Evolutionary conservation across 2,888 invertebrate species (phyloP).

Genomic region (Nomada lathburiana): DNA sequence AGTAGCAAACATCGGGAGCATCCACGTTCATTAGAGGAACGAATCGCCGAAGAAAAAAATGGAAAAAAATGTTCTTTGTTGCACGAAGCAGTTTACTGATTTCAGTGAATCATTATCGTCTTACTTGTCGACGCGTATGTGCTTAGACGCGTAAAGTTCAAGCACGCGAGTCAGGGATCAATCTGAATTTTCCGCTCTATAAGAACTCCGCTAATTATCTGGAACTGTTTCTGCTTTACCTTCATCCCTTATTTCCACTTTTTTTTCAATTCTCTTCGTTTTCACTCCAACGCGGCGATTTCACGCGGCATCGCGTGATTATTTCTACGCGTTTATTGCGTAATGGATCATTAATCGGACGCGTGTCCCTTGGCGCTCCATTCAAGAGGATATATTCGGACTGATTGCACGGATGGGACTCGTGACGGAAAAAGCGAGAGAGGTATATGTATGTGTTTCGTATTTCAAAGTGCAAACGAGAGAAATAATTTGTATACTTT

Average conservation of each 20-base stretch:
- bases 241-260: not conserved
- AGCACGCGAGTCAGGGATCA: conserved; percentile 33
- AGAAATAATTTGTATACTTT: not conserved
- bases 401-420: conserved; percentile 5
- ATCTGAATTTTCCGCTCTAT: conserved; percentile 23
- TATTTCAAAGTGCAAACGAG: not conserved
- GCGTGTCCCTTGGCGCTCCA: conserved; percentile 26
- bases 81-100: conserved; percentile 23
- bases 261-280: not conserved
- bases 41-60: not conserved
- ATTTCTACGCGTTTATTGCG: conserved; percentile 21
- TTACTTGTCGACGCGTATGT: conserved; percentile 5
- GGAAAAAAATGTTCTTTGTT: not conserved
- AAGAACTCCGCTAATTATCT: conserved; percentile 30
- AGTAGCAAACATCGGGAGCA: not conserved
- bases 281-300: not conserved
- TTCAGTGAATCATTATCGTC: conserved; percentile 23
- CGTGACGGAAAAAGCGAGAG: not conserved
- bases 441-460: not conserved
- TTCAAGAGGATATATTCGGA: conserved; percentile 18
- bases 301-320: not conserved
- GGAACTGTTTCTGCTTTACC: not conserved
- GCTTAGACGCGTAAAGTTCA: conserved; percentile 2
- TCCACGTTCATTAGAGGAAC: not conserved
- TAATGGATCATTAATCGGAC: conserved; percentile 48